These are phyloP conservation scores for Muricea muricata DNA, from an alignment of 92 coral and sea anemone species.

Conservation along the genomic window DNA sequence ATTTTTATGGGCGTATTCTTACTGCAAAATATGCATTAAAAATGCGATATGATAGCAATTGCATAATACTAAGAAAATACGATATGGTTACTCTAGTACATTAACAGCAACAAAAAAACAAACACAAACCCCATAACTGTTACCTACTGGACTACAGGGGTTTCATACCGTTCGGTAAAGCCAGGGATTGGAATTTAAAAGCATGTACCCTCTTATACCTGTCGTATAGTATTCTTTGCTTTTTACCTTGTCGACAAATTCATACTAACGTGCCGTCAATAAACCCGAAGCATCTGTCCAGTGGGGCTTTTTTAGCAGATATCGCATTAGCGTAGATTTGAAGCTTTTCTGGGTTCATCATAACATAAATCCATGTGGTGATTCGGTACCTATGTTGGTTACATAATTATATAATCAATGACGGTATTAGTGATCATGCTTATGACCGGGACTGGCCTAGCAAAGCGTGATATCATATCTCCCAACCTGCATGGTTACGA, in stretches of 20 bases:
- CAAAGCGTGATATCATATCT: slow-evolving; percentile 8
- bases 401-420: neutral
- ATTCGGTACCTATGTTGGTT: neutral
- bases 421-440: slow-evolving; percentile 15
- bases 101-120: too few species aligned
- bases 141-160: neutral
- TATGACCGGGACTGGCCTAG: neutral
- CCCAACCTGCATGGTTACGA: slow-evolving; percentile 14
- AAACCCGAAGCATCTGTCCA: neutral
- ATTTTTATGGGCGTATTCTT: too few species aligned
- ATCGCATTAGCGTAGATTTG: neutral
- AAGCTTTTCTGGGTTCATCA: slow-evolving; percentile 7
- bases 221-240: neutral
- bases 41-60: too few species aligned
- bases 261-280: neutral
- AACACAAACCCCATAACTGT: too few species aligned
- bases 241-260: neutral
- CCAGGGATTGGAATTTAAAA: neutral
- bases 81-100: too few species aligned
- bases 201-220: slow-evolving; percentile 3
- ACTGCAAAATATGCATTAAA: too few species aligned
- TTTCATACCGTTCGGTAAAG: slow-evolving; percentile 25
- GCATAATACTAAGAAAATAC: too few species aligned
- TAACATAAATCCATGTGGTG: neutral
- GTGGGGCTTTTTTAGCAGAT: neutral